These are phyloP conservation scores for Cinclus mexicanus DNA, from an alignment of 2,113 vertebrate genomes.

Conservation along the genomic window DNA sequence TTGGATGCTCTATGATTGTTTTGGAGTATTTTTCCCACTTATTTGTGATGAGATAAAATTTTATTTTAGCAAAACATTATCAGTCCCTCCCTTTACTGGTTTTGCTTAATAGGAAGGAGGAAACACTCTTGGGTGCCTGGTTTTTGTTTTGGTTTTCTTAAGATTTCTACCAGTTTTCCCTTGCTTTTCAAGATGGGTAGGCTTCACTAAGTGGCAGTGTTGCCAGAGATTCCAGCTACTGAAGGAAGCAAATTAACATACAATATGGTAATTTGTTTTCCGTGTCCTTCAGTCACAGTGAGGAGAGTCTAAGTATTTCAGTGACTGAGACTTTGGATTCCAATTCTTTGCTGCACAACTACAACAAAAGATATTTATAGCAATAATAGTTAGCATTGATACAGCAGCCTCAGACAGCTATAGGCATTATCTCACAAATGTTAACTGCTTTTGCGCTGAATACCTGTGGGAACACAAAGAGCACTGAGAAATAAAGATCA, in stretches of 20 bases:
- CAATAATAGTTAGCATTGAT: slow-evolving; percentile 40
- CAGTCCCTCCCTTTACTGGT: background rate
- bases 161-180: background rate
- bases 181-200: background rate
- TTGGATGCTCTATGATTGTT: background rate
- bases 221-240: background rate
- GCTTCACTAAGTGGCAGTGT: background rate
- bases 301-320: slow-evolving; percentile 44
- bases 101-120: background rate
- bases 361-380: slow-evolving; percentile 60
- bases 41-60: background rate
- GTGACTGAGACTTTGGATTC: slow-evolving; percentile 32
- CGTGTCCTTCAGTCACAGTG: slow-evolving; percentile 13
- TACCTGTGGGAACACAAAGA: slow-evolving; percentile 63
- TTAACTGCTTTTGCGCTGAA: slow-evolving; percentile 61
- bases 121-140: background rate
- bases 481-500: slow-evolving; percentile 55
- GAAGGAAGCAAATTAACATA: slow-evolving; percentile 27
- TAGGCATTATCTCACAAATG: slow-evolving; percentile 22
- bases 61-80: slow-evolving; percentile 39
- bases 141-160: background rate
- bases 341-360: slow-evolving; percentile 34
- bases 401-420: background rate
- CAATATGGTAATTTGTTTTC: slow-evolving; percentile 37
- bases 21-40: background rate